Percentiles rank a stretch among this genome's conserved stretches.
phyloP scores from a whole-genome alignment of 2,113 vertebrate genomes.

The Redunca redunca region DNA sequence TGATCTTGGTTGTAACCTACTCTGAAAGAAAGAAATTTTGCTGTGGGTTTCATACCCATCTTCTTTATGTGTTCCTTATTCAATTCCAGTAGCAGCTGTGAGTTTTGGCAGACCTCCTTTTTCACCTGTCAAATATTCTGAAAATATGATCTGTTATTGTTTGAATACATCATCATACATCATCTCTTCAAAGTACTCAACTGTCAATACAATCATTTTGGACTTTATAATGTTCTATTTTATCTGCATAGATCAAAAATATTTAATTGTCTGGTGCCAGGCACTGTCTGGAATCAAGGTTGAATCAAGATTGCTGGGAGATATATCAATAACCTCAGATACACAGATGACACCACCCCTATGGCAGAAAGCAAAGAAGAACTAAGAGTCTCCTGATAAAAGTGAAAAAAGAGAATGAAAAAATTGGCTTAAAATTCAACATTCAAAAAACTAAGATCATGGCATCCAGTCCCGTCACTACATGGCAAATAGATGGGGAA shows the following conservation, averaged over 20 bases:
- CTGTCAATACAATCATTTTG: neutral
- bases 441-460: neutral
- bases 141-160: neutral
- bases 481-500: neutral
- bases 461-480: rapidly evolving
- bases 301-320: neutral
- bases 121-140: neutral
- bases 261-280: neutral
- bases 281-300: neutral
- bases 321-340: neutral
- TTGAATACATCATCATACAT: neutral
- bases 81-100: neutral
- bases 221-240: neutral
- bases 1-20: neutral
- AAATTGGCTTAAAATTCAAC: neutral
- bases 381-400: neutral
- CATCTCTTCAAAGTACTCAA: neutral
- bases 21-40: neutral
- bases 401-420: neutral
- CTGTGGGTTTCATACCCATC: neutral
- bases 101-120: neutral
- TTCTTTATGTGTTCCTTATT: neutral
- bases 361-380: neutral
- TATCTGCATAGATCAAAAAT: neutral
- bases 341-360: neutral